Base-by-base conservation (phyloP, 2,888 invertebrate genomes). In the Litoditis marina region DNA sequence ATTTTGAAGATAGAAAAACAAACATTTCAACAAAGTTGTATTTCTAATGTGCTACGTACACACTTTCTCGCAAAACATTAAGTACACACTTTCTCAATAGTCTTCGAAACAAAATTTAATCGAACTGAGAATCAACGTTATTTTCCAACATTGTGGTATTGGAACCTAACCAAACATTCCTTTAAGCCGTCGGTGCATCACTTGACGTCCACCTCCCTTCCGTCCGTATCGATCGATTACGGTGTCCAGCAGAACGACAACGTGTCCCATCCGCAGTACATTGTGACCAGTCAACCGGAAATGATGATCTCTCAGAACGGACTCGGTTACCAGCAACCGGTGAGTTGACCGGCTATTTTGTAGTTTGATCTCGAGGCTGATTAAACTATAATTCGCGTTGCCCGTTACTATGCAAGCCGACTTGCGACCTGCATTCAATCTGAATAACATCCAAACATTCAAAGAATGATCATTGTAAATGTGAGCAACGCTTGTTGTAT, bases 111-210 rank as follows among this genome's bases (percentile, higher is more conserved):
- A n/a, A n/a, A n/a, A n/a, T n/a, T n/a, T n/a, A n/a, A n/a, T n/a
- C 39, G 13, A 36, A 36, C n/a, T 36, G 39, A n/a, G 11, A 36
- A 36, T 36, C n/a, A n/a, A n/a, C 1, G n/a, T 36, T n/a, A 16
- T 36, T n/a, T 36, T 16, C 13, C 39, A 36, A 36, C 11, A 36
- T n/a, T n/a, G n/a, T n/a, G n/a, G n/a, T n/a, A n/a, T n/a, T n/a
- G n/a, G n/a, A n/a, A 36, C 1, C 11, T 36, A n/a, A n/a, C n/a
- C n/a, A n/a, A n/a, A n/a, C 8, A 5, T 27, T n/a, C 39, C 46
- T 59, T 73, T 31, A 65, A 76, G 76, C 76, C 76, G 11, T 72
- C 76, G 7, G 74, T 76, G 1, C 76, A 76, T 51, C 76, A 76
- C 47, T 59, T 74, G 46, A 56, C 71, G 7, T 72, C 75, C 22